Conservation (phyloP, 1,140 invertebrate genomes). For the Steinernema feltiae region DNA sequence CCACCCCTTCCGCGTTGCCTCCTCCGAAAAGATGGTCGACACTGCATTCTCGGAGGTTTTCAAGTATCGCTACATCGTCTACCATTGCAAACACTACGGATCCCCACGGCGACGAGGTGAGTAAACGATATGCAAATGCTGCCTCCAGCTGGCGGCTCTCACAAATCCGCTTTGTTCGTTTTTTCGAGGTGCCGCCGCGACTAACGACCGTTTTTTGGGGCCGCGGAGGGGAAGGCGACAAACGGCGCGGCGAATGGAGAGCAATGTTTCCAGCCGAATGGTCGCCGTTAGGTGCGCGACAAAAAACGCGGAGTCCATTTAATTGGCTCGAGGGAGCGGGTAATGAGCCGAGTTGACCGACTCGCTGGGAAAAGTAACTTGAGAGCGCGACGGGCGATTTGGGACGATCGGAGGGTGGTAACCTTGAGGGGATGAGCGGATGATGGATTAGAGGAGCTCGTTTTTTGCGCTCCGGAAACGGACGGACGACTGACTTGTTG, state of each 20-base stretch:
- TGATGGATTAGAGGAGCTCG: not conserved
- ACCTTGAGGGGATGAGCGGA: not conserved
- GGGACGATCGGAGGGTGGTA: not conserved
- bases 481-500: not conserved
- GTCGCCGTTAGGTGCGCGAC: not conserved
- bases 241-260: not conserved
- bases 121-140: conserved; percentile 6
- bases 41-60: conserved; percentile 30
- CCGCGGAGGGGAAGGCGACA: not conserved
- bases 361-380: not conserved
- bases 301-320: not conserved
- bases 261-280: conserved; percentile 11
- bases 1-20: conserved; percentile 50
- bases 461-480: not conserved
- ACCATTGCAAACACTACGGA: conserved; percentile 51
- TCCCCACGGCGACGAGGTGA: conserved; percentile 45
- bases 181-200: not conserved
- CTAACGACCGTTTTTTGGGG: conserved; percentile 13
- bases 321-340: not conserved
- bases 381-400: not conserved
- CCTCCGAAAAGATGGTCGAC: conserved; percentile 42
- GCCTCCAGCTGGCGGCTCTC: not conserved
- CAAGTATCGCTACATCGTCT: conserved; percentile 51
- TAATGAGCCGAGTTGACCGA: not conserved
- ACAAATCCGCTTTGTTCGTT: conserved; percentile 13